Conservation (phyloP, 2,113 vertebrate genomes). For the Lycaon pictus region DNA sequence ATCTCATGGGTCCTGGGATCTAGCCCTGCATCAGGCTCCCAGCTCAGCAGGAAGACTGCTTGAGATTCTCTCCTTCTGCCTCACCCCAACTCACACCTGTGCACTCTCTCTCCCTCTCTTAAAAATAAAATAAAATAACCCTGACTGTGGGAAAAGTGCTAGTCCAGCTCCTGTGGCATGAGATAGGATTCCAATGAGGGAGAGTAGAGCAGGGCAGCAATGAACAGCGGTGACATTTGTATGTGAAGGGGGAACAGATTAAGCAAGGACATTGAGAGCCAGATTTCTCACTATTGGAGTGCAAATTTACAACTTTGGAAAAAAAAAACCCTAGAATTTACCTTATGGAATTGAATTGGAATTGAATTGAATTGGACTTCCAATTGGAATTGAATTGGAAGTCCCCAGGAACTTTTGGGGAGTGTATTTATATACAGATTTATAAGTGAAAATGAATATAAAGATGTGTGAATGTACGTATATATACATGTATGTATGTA, state of each 20-base stretch:
- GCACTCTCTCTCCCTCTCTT: not conserved
- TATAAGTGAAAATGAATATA: conserved; percentile 17
- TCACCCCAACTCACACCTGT: not conserved
- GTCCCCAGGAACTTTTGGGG: not conserved
- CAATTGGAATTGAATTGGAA: not conserved
- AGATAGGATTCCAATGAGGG: not conserved
- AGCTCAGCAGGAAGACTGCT: no score
- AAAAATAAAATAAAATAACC: not conserved
- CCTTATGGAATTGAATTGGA: not conserved
- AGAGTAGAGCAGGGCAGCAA: not conserved
- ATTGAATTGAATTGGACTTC: conserved; percentile 48
- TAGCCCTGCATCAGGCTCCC: not conserved
- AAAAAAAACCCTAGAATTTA: not conserved
- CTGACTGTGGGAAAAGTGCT: not conserved
- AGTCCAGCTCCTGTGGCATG: not conserved
- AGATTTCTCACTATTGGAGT: not conserved
- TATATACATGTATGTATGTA: not conserved
- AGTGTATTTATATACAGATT: not conserved
- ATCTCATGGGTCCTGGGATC: not conserved
- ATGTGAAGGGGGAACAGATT: not conserved
- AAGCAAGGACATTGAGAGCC: not conserved
- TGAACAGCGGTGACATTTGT: not conserved
- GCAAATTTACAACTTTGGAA: not conserved
- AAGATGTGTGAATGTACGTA: not conserved
- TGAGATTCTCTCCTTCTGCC: not conserved